Conservation (phyloP, 2,888 invertebrate species). For the Melinaea menophilus region DNA sequence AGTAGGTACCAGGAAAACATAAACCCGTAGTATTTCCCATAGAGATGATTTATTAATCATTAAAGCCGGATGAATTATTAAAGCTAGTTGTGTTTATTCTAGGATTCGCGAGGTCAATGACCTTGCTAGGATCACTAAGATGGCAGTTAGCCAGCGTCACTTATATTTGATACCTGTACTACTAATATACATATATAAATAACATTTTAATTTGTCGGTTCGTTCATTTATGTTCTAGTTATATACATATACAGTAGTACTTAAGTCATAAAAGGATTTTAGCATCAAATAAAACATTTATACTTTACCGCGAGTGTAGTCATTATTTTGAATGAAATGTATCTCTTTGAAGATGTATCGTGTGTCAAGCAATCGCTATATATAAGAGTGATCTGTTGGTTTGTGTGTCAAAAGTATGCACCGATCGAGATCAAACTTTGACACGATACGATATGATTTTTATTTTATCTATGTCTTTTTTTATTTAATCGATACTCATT, state of each 20-base stretch:
- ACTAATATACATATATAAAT: constrained; percentile 11
- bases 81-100: constrained; percentile 37
- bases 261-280: constrained; percentile 25
- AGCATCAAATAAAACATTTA: constrained; percentile 12
- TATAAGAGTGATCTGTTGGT: too few species aligned
- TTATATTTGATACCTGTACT: constrained; percentile 25
- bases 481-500: too few species aligned
- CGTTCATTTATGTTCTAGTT: too few species aligned
- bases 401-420: too few species aligned
- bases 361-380: constrained; percentile 19
- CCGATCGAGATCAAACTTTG: too few species aligned
- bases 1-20: not conserved
- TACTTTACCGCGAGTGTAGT: constrained; percentile 6
- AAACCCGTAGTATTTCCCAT: not conserved
- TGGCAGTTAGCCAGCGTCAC: constrained; percentile 26
- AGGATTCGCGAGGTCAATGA: constrained; percentile 40
- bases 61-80: constrained; percentile 24
- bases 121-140: constrained; percentile 31
- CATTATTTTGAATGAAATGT: constrained; percentile 20
- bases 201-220: too few species aligned
- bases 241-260: constrained; percentile 16
- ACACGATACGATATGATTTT: too few species aligned
- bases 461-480: too few species aligned
- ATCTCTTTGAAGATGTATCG: constrained; percentile 27
- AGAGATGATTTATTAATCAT: not conserved